Evolutionary conservation across 2,113 vertebrate genomes (phyloP), one percentile per base, ranked within the genome.

Genomic region (Oryzias melastigma): DNA sequence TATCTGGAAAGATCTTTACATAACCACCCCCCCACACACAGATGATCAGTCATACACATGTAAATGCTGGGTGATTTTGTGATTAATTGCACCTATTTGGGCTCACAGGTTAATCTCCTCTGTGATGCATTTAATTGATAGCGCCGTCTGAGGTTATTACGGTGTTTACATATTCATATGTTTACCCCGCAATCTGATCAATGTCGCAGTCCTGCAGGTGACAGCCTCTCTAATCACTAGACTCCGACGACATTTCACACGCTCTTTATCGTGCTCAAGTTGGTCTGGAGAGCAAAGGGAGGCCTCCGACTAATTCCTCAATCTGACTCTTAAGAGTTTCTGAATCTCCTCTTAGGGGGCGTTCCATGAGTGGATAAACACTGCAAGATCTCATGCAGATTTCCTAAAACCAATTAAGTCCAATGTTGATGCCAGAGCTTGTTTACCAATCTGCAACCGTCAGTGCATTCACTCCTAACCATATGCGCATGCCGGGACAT

Each of bases 101-200:
- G 81, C 83, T 89, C 75, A 79, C 75, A 58, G 76, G 89, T 86
- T 91, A 89, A 90, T 91, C 90, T 88, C 85, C 82, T 78, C 81
- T 84, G 84, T 83, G 84, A 87, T 87, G 81, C 63, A 72, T 91
- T 92, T 92, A 92, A 92, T 92, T 92, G 91, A 90, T 89, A 82
- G 80, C 81, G 77, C 84, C 82, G 80, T 90, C 87, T 88, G 81
- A 89, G 90, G 88, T 90, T 91, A 91, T 91, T 90, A 88, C 87
- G 84, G 85, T 90, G 89, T 91, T 90, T 91, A 91, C 90, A 90
- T 88, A 89, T 89, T 92, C 90, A 88, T 87, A 82, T 86, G 81
- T 91, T 92, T 90, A 85, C 84, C 80, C 87, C 58, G 58, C 58
- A 77, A 87, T 89, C 84, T 82, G 89, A 91, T 92, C 88, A 89